These are phyloP conservation scores for Boloria selene DNA, from an alignment of 2,888 invertebrate species.

Conservation along the genomic window DNA sequence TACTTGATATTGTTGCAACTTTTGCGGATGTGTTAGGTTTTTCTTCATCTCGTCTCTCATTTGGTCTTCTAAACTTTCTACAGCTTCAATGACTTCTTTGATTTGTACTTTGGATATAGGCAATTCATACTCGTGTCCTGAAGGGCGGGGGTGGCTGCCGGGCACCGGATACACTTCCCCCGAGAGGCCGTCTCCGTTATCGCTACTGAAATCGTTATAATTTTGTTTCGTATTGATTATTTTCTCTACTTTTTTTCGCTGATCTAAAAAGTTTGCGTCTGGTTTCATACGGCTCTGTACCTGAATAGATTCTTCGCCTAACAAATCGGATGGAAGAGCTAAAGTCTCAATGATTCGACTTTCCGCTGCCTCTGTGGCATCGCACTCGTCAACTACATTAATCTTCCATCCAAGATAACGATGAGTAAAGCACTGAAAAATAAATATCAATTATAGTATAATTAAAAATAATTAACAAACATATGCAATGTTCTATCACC, in stretches of 20 bases:
- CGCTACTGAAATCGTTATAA: constrained; percentile 79
- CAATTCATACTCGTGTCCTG: constrained; percentile 70
- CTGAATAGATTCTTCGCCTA: constrained; percentile 83
- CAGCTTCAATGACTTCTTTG: constrained; percentile 71
- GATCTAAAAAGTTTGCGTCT: constrained; percentile 79
- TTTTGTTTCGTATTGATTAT: constrained; percentile 75
- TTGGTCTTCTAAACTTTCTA: constrained; percentile 67
- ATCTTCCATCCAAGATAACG: constrained; percentile 98
- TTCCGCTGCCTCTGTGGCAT: constrained; percentile 81
- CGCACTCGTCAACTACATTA: constrained; percentile 92
- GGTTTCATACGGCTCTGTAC: constrained; percentile 85
- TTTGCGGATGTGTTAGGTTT: constrained; percentile 49
- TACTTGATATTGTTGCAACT: constrained; percentile 61
- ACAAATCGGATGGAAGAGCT: constrained; percentile 62
- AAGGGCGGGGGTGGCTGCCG: constrained; percentile 50
- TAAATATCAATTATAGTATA: constrained; percentile 49
- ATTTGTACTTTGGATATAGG: constrained; percentile 71
- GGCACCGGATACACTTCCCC: constrained; percentile 56
- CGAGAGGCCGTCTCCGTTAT: constrained; percentile 57
- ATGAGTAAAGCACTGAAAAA: constrained; percentile 92
- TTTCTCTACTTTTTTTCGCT: constrained; percentile 69
- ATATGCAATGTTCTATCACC: constrained; percentile 50
- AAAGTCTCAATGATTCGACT: constrained; percentile 73
- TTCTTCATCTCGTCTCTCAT: constrained; percentile 61
- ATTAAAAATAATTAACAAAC: constrained; percentile 22